A percentile compares a stretch with the other conserved stretches of the same genome.
Conservation (phyloP, 2,888 invertebrate species). For the Philopedon plagiatum region DNA sequence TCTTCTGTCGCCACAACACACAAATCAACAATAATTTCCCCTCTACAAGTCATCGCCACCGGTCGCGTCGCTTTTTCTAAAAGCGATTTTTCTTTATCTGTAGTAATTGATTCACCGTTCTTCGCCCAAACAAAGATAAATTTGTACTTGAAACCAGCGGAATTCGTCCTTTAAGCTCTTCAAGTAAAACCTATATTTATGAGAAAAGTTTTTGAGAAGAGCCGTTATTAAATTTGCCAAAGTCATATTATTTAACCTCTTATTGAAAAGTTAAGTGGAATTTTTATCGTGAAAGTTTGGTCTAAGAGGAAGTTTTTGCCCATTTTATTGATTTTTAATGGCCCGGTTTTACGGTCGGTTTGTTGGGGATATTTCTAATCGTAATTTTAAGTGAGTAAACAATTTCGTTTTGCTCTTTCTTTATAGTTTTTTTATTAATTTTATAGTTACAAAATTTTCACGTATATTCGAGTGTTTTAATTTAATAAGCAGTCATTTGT, state of each 20-base stretch:
- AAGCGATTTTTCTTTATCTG: conserved; percentile 38
- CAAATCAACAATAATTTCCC: conserved; percentile 26
- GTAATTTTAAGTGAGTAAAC: conserved; percentile 3
- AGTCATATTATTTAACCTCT: conserved; percentile 47
- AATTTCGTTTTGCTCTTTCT: not conserved
- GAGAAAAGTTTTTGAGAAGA: conserved; percentile 40
- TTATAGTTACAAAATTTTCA: no score
- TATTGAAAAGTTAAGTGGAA: conserved; percentile 47
- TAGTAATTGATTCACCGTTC: conserved; percentile 44
- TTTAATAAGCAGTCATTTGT: no score
- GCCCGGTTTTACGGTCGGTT: not conserved
- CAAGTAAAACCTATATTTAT: conserved; percentile 43
- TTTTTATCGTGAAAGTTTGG: conserved; percentile 38
- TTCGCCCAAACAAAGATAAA: conserved; percentile 43
- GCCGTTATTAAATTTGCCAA: conserved; percentile 46
- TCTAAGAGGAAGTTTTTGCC: conserved; percentile 28
- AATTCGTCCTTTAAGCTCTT: conserved; percentile 43
- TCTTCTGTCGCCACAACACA: conserved; percentile 22
- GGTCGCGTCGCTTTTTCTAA: conserved; percentile 16
- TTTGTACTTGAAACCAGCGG: conserved; percentile 42
- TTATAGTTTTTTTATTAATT: not conserved
- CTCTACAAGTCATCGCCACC: conserved; percentile 15
- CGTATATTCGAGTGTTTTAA: no score
- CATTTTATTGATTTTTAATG: conserved; percentile 28
- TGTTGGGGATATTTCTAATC: not conserved